These are phyloP conservation scores for Colistium nudipinnis DNA, from an alignment of 2,113 vertebrate genomes.

Conservation along the genomic window DNA sequence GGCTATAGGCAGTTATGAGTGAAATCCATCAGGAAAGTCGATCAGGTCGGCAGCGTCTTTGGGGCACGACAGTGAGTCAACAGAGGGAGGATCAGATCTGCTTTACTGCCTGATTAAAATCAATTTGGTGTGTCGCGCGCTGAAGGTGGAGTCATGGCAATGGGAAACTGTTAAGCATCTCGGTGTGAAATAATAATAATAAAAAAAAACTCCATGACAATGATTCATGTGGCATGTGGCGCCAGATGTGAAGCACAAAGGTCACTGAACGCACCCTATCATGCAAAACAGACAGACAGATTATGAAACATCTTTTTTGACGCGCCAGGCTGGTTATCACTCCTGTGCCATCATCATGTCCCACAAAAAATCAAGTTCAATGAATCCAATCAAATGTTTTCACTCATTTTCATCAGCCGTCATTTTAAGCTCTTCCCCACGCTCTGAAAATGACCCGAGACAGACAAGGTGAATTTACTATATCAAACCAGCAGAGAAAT, in stretches of 20 bases:
- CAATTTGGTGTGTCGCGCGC: slow-evolving; percentile 69
- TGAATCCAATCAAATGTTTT: slow-evolving; percentile 39
- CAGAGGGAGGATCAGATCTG: slow-evolving; percentile 65
- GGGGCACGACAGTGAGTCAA: slow-evolving; percentile 74
- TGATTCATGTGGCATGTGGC: slow-evolving; percentile 40
- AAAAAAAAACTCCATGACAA: slow-evolving; percentile 27
- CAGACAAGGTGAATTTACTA: background rate
- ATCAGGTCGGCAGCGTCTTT: slow-evolving; percentile 61
- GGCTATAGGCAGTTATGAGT: slow-evolving; percentile 66
- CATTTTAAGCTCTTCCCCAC: background rate
- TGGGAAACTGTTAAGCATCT: slow-evolving; percentile 35
- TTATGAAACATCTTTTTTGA: slow-evolving; percentile 20
- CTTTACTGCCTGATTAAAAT: slow-evolving; percentile 76
- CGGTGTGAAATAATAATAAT: background rate
- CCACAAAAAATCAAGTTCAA: slow-evolving; percentile 3
- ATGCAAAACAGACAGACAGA: slow-evolving; percentile 53
- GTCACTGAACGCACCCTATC: slow-evolving; percentile 50
- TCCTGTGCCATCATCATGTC: slow-evolving; percentile 18
- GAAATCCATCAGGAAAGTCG: slow-evolving; percentile 68
- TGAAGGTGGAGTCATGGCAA: slow-evolving; percentile 54
- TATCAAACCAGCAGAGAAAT: background rate
- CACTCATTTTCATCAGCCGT: slow-evolving; percentile 6
- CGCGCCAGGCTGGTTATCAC: slow-evolving; percentile 16
- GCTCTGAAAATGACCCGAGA: slow-evolving; percentile 4
- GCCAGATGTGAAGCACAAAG: slow-evolving; percentile 32